These are phyloP conservation scores for Lordiphosa clarofinis DNA, from an alignment of 1,140 invertebrate species.

Conservation along the genomic window DNA sequence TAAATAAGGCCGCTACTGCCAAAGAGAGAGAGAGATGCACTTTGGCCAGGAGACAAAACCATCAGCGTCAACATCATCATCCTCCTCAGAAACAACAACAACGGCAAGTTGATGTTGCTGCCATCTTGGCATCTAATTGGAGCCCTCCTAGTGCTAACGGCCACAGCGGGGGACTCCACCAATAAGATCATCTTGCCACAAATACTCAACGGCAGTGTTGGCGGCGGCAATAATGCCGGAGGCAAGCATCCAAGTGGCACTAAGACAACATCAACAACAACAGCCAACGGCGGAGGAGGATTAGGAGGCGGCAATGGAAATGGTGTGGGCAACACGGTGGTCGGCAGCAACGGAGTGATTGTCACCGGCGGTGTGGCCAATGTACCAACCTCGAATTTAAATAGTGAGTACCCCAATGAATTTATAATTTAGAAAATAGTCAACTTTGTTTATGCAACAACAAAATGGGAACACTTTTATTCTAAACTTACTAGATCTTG, in stretches of 20 bases:
- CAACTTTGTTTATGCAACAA: no score
- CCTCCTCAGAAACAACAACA: constrained; percentile 16
- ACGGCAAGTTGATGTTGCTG: constrained; percentile 79
- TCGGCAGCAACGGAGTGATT: constrained; percentile 67
- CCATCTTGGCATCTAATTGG: constrained; percentile 76
- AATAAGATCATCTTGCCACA: constrained; percentile 75
- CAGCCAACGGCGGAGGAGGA: constrained; percentile 14
- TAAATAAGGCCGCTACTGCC: constrained; percentile 12
- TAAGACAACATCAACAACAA: constrained; percentile 31
- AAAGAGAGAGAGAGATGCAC: constrained; percentile 46
- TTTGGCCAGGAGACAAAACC: constrained; percentile 55
- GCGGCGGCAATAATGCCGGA: constrained; percentile 13
- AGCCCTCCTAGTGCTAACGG: constrained; percentile 78
- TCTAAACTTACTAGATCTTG: no score
- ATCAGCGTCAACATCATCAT: constrained; percentile 19
- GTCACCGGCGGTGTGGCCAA: constrained; percentile 64
- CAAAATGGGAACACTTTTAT: no score
- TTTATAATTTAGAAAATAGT: constrained; percentile 9
- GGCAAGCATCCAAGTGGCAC: constrained; percentile 42
- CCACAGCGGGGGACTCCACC: constrained; percentile 77
- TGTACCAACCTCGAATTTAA: constrained; percentile 72
- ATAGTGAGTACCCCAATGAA: constrained; percentile 52
- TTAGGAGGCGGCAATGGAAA: constrained; percentile 23
- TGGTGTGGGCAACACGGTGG: constrained; percentile 54
- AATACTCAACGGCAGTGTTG: constrained; percentile 49